A percentile compares a stretch with the other conserved stretches of the same genome.
Conservation (phyloP, 2,888 invertebrate species). For the Drosophila niveifrons region DNA sequence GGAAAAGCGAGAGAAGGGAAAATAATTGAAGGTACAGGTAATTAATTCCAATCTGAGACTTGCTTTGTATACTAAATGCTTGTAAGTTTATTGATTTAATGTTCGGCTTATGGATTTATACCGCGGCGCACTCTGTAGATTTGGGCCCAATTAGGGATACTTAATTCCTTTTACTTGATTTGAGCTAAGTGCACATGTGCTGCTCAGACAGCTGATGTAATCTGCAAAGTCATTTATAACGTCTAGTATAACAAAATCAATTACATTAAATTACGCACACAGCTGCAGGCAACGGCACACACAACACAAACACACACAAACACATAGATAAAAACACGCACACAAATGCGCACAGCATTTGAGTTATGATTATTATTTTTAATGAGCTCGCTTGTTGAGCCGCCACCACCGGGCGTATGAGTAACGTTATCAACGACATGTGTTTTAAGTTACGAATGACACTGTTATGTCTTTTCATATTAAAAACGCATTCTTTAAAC, state of each 20-base stretch:
- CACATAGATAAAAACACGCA: background rate
- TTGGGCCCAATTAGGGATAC: conserved; percentile 25
- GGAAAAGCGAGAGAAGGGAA: background rate
- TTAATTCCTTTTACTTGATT: conserved; percentile 21
- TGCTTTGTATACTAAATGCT: background rate
- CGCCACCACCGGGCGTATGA: conserved; percentile 42
- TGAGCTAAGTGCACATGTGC: background rate
- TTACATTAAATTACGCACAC: conserved; percentile 51
- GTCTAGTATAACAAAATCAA: conserved; percentile 58
- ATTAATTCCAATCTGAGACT: background rate
- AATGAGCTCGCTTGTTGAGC: conserved; percentile 60
- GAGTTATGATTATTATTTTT: conserved; percentile 63
- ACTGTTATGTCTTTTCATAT: conserved; percentile 65
- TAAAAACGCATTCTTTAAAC: conserved; percentile 65
- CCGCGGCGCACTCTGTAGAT: conserved; percentile 14
- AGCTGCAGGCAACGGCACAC: conserved; percentile 37
- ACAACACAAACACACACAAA: background rate
- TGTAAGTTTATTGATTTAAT: conserved; percentile 1
- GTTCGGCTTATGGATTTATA: background rate
- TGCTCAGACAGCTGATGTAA: conserved; percentile 31
- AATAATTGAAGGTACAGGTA: background rate
- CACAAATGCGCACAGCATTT: conserved; percentile 3
- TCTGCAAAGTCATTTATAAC: conserved; percentile 27
- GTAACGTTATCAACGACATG: conserved; percentile 56
- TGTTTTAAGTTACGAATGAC: conserved; percentile 53